Evolutionary conservation across 2,113 vertebrate genomes (phyloP), one percentile per base, ranked within the genome.

Genomic region (Phalacrocorax brasilianus): DNA sequence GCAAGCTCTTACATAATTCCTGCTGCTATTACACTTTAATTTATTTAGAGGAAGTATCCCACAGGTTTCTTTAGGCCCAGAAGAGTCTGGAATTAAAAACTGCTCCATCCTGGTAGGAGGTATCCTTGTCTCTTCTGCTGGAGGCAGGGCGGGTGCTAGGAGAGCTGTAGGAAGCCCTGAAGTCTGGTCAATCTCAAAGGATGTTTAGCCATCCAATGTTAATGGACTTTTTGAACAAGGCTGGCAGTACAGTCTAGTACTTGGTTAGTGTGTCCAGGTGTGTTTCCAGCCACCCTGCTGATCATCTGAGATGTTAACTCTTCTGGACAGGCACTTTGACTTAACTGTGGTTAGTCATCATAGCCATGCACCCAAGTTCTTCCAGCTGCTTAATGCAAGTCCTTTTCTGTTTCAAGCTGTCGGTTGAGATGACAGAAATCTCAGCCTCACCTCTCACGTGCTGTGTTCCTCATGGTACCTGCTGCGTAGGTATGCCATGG

Each of bases 361-460:
- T 44, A 50, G 55, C 49, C 62, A 26, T 0, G 3, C 32, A 33
- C 26, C n/a, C 22, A 2, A 26, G 67, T 49, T 80, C 62, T 63
- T 75, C 49, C 38, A 32, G 35, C 23, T 63, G 49, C 23, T 58
- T 63, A 52, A 14, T 44, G 11, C 68, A 45, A 27, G 49, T 74
- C 42, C 42, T 45, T 50, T 62, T 49, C n/a, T 42, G 30, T 62
- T 73, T 49, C 8, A 11, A 11, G 47, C 67, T 62, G 30, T 67
- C 49, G 58, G 33, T 12, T 59, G 24, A 72, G 73, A 3, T 45
- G 58, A 28, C 59, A 3, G 40, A 66, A 66, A 12, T 44, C n/a
- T 79, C 0, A 0, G 26, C 27, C 3, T 62, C 62, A 16, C 14
- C 38, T n/a, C 28, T 40, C 1, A 1, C 8, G 0, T 16, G 44